phyloP scores from a whole-genome alignment of 2,888 invertebrate species.

The Campopleginae sp. region DNA sequence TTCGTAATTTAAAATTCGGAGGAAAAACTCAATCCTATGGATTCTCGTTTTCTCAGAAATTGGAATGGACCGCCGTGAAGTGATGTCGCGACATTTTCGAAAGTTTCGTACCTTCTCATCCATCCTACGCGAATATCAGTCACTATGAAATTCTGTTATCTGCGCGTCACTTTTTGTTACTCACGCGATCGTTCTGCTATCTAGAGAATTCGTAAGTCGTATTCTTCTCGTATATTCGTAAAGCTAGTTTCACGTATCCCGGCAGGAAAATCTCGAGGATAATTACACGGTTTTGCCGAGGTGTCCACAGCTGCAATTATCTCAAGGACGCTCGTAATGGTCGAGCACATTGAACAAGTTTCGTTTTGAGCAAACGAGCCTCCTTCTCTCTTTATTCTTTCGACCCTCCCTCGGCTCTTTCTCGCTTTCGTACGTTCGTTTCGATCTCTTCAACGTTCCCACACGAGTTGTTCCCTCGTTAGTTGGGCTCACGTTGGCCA shows the following conservation, averaged over 20 bases:
- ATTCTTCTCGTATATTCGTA: not conserved
- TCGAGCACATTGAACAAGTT: slow-evolving; percentile 22
- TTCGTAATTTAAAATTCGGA: not conserved
- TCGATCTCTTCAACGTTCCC: slow-evolving; percentile 43
- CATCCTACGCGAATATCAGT: slow-evolving; percentile 5
- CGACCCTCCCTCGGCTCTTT: slow-evolving; percentile 32
- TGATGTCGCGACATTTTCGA: not conserved
- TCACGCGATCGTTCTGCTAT: not conserved
- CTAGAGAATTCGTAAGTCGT: not conserved
- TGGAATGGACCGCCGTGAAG: not conserved
- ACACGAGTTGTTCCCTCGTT: slow-evolving; percentile 40
- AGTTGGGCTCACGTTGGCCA: not conserved
- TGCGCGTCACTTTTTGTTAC: not conserved
- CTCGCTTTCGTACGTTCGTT: slow-evolving; percentile 18
- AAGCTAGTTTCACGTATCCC: not conserved
- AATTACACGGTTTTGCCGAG: slow-evolving; percentile 32
- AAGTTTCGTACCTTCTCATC: not conserved
- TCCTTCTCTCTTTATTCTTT: not conserved
- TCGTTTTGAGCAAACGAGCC: slow-evolving; percentile 26
- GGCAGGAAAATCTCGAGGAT: slow-evolving; percentile 29
- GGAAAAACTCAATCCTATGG: not conserved
- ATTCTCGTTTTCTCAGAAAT: not conserved
- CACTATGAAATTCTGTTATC: not conserved
- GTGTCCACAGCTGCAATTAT: slow-evolving; percentile 21
- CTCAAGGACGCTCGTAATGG: slow-evolving; percentile 45